Evolutionary conservation across 1,140 invertebrate genomes (phyloP), one percentile per base, ranked within the genome.

Genomic region (Cyphomyrmex costatus): DNA sequence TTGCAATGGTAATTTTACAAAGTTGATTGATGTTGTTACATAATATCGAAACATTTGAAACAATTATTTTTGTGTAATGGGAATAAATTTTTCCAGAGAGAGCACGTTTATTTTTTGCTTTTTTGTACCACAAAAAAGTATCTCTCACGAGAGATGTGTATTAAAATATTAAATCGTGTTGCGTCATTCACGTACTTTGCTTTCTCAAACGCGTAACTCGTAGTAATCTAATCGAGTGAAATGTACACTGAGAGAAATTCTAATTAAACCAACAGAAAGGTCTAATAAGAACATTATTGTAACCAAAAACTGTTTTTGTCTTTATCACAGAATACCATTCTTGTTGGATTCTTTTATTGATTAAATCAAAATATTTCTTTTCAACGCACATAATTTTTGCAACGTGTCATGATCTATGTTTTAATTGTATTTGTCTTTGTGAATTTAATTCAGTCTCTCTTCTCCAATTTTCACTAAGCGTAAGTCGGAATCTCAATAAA

Each of bases 1-100:
- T 80, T 82, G 14, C 33, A 58, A 27, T 58, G 14, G 42, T 56
- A 63, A 80, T 70, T 80, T 36, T 46, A 21, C 6, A 36, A 5
- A 2, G 30, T 73, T 33, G 51, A 73, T 56, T 77, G 33, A 63
- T 42, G 10, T 21, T 36, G 19, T 51, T 49, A 36, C 19, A 42
- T 42, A 8, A 27, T 33, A 42, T 65, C 21, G 27, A 14, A 65
- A 49, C 19, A 16, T 16, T 63, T 33, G 27, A n/a, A 65, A 49
- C 24, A 8, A 21, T 63, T 65, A 46, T 21, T 51, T 51, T 3
- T 66, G 27, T 5, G 8, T 1, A 19, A 36, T 0, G 24, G 8
- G 36, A 60, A 58, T 12, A 58, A 12, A 16, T 6, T 58, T 21
- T 71, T 61, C 12, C 36, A 16, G n/a, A n/a, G n/a, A n/a, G n/a